phyloP scores from a whole-genome alignment of 1,140 invertebrate genomes.

The Zaprionus davidi region DNA sequence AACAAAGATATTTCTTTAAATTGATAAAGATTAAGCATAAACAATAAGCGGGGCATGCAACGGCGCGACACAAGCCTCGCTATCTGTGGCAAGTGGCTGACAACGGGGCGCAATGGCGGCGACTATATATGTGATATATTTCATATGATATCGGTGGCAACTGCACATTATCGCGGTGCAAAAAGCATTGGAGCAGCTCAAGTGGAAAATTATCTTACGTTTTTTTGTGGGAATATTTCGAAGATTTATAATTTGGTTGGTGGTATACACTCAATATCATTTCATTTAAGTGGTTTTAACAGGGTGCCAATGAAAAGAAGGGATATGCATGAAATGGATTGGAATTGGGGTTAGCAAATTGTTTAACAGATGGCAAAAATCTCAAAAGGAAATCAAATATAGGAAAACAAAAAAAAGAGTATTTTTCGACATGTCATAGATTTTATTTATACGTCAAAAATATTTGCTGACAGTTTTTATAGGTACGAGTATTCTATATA shows the following conservation, averaged over 20 bases:
- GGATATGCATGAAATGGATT: too few species aligned
- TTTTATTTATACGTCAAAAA: too few species aligned
- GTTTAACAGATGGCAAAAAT: too few species aligned
- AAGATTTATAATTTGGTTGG: background rate
- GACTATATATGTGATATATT: conserved; percentile 10
- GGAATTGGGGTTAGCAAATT: too few species aligned
- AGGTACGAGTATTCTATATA: too few species aligned
- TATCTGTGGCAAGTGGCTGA: conserved; percentile 36
- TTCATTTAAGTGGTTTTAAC: too few species aligned
- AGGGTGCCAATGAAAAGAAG: too few species aligned
- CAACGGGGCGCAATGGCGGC: conserved; percentile 24
- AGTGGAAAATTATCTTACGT: background rate
- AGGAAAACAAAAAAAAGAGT: too few species aligned
- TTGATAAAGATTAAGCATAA: conserved; percentile 82
- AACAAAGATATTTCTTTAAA: conserved; percentile 83
- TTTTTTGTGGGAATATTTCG: background rate
- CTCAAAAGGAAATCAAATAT: too few species aligned
- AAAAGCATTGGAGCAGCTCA: background rate
- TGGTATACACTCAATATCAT: too few species aligned
- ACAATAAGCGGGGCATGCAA: conserved; percentile 54
- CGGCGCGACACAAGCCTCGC: conserved; percentile 24
- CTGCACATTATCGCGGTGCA: background rate
- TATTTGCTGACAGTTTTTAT: too few species aligned
- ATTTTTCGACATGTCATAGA: too few species aligned
- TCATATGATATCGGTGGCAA: conserved; percentile 5